Base-by-base conservation (phyloP, 2,888 invertebrate species). In the Ctenicera cuprea region DNA sequence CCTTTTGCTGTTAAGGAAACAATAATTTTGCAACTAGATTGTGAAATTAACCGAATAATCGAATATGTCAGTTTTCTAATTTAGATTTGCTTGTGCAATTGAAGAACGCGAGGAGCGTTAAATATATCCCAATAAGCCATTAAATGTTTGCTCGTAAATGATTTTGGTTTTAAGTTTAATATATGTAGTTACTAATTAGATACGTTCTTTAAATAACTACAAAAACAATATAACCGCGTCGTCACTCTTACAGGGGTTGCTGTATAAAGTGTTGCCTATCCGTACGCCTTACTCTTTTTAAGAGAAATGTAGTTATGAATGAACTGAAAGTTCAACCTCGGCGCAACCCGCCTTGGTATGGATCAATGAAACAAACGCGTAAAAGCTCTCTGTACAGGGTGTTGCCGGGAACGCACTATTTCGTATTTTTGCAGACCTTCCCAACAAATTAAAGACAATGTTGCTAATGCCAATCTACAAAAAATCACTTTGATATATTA, bases 41-140 rank as follows among this genome's bases (percentile, higher is more conserved):
- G 54, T 66, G 50, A 66, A 66, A 66, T 66, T 66, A n/a, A 66
- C 22, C 65, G 41, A 20, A 26, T 66, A 66, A 66, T 66, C 45
- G 20, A 48, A 64, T 43, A 16, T 64, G 45, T 30, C 50, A 16
- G 33, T 62, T 62, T 62, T 30, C 14, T 14, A 30, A 54, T 54
- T 54, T 54, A 33, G 18, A 22, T 11, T 50, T 50, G 50, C 11
- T 12, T 45, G 45, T 45, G 50, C 22, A 12, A 12, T 22, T 48
- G 3, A 12, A 14, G n/a, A n/a, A n/a, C 14, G 2, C 3, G 41
- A 14, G 41, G 4, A 38, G 11, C 11, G 38, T 12, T 2, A 12
- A 12, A 12, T 2, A 38, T 38, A n/a, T 38, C 11, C n/a, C n/a
- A 38, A 38, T 2, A 38, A 38, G 2, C 7, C 9, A 8, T 12